Evolutionary conservation across 1,140 invertebrate genomes (phyloP), one percentile per base, ranked within the genome.

Genomic region (Hycleus phaleratus): DNA sequence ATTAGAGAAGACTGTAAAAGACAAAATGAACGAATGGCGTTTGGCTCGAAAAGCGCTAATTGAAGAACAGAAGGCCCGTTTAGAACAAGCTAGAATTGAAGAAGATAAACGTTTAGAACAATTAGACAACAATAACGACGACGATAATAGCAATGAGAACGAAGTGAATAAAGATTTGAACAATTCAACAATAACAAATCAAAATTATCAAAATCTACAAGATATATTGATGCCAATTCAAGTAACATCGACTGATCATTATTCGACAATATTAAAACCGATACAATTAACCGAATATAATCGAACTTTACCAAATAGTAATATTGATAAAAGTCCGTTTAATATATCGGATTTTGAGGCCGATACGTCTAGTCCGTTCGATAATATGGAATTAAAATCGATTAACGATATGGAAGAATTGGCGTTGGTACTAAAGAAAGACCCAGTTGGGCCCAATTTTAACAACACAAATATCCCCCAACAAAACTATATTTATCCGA

Each of bases 341-440:
- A 74, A 74, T 55, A 67, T 74, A 55, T 70, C 71, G 32, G 90
- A 93, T 70, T 94, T 94, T 77, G 90, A 93, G 74, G 84, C 87
- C 71, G 89, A 92, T 71, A 91, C 87, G 47, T 91, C 89, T 11
- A 92, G 88, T 71, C 91, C 91, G 1, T 94, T 93, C 75, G 91
- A 94, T 77, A 90, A 91, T 77, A 84, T 93, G 74, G 90, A 91
- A 77, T 71, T 94, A 26, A 92, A 93, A 75, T 91, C 89, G 39
- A 88, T 94, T 43, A 93, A 94, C 75, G 90, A 93, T 72, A 83
- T 93, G 77, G 90, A 92, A 73, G 84, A 91, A 71, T 75, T 94
- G 45, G 89, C 89, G 4, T 84, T 89, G 73, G 82, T 88, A 26
- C 64, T 82, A 44, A 77, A 81, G 59, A 74, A 63, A 45, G 64